Conservation (phyloP, 2,113 vertebrate species). For the Entelurus aequoreus region DNA sequence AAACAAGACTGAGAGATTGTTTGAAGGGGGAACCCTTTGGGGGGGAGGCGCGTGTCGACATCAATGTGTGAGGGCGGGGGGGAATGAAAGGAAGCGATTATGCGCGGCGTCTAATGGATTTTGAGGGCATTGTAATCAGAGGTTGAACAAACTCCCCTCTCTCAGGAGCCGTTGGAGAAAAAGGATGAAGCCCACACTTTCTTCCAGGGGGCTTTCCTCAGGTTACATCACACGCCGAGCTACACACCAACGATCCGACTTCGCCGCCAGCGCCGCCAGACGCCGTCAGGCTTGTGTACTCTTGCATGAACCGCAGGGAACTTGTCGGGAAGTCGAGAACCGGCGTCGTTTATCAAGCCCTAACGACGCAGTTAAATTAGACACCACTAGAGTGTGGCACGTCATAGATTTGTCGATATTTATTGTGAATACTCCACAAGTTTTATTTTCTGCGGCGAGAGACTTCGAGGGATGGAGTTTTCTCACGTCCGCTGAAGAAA, state of each 20-base stretch:
- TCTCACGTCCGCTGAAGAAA: neutral
- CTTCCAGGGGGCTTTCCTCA: constrained; percentile 19
- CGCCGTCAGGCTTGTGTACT: neutral
- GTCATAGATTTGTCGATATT: constrained; percentile 2
- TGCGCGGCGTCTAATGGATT: constrained; percentile 49
- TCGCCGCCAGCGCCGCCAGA: neutral
- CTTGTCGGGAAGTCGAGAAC: neutral
- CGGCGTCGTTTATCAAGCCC: neutral
- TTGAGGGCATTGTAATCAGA: constrained; percentile 54
- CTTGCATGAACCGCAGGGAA: neutral
- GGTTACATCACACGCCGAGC: constrained; percentile 22
- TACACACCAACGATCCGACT: no score
- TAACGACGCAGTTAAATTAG: neutral
- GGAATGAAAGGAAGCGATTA: constrained; percentile 47
- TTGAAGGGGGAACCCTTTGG: constrained; percentile 32
- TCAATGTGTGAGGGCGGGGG: constrained; percentile 40
- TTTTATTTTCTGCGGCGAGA: neutral
- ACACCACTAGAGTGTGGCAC: neutral
- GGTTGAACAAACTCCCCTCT: constrained; percentile 32
- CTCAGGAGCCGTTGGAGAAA: constrained; percentile 36
- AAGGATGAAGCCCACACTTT: constrained; percentile 28
- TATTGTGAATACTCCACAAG: neutral
- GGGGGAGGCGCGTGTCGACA: constrained; percentile 22
- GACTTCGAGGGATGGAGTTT: neutral
- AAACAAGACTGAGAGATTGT: constrained; percentile 10